Percentiles rank a stretch among this genome's conserved stretches.
These are phyloP conservation scores for Amphipyra berbera DNA, from an alignment of 2,888 invertebrate species.

Conservation along the genomic window DNA sequence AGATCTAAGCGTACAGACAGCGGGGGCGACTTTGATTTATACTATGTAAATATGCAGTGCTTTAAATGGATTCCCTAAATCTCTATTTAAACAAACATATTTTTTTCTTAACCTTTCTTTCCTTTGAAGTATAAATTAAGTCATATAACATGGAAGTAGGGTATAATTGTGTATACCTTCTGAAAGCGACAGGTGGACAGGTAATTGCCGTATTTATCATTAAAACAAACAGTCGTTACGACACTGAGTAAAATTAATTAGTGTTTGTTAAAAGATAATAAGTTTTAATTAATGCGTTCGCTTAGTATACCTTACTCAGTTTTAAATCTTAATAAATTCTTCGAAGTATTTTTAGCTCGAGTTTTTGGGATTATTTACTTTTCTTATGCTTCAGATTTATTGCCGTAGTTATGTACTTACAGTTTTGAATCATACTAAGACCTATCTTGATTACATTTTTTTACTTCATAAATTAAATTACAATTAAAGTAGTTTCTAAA, in stretches of 20 bases:
- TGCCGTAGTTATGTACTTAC: too few relatives aligned
- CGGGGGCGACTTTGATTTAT: too few relatives aligned
- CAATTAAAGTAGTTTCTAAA: too few relatives aligned
- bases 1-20: too few relatives aligned
- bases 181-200: slow-evolving; percentile 42
- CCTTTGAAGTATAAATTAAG: slow-evolving; percentile 11
- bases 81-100: too few relatives aligned
- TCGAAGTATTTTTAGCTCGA: not conserved
- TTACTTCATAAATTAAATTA: too few relatives aligned
- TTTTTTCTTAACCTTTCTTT: not conserved
- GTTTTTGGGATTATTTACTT: slow-evolving; percentile 3
- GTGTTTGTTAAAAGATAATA: slow-evolving; percentile 64
- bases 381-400: not conserved
- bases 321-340: slow-evolving; percentile 48
- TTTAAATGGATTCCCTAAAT: too few relatives aligned
- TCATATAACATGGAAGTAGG: slow-evolving; percentile 4
- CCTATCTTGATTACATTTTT: too few relatives aligned
- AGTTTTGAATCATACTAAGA: too few relatives aligned
- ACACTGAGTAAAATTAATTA: slow-evolving; percentile 69
- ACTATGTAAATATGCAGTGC: too few relatives aligned
- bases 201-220: slow-evolving; percentile 73
- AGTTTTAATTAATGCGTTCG: slow-evolving; percentile 54
- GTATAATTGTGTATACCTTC: slow-evolving; percentile 32
- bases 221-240: slow-evolving; percentile 67
- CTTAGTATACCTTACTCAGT: slow-evolving; percentile 31